Percentiles rank a stretch among this genome's conserved stretches.
Evolutionary conservation across 2,797 vertebrate genomes (phyloP).

Genomic region (Acanthis flammea): DNA sequence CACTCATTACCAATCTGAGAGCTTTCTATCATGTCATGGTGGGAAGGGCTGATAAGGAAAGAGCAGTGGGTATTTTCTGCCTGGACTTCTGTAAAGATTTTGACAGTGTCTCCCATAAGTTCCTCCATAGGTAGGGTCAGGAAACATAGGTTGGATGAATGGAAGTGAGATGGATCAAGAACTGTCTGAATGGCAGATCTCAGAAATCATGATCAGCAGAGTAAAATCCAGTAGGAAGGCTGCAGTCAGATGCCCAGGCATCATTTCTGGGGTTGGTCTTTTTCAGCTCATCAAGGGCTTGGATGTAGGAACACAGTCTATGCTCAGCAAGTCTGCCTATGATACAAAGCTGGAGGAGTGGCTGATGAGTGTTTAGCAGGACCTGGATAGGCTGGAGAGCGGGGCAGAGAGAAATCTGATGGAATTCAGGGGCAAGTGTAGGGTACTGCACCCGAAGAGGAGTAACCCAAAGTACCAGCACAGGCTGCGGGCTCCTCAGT

Average conservation of each 20-base stretch:
- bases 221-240: background rate
- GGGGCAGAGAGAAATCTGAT: background rate
- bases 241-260: background rate
- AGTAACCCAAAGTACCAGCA: background rate
- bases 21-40: background rate
- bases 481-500: background rate
- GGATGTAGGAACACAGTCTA: background rate
- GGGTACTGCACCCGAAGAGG: background rate
- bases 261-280: background rate
- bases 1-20: background rate
- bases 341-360: background rate
- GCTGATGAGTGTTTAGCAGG: accelerated
- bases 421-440: background rate
- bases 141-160: background rate
- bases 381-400: background rate
- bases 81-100: background rate
- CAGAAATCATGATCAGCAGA: background rate
- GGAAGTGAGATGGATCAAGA: background rate
- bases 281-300: background rate
- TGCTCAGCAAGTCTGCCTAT: background rate
- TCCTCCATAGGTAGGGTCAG: background rate
- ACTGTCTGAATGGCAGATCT: background rate
- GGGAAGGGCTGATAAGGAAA: background rate
- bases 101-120: background rate
- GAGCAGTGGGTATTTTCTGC: background rate